These are phyloP conservation scores for Hiodon tergisus DNA, from an alignment of 2,113 vertebrate genomes.

Conservation along the genomic window DNA sequence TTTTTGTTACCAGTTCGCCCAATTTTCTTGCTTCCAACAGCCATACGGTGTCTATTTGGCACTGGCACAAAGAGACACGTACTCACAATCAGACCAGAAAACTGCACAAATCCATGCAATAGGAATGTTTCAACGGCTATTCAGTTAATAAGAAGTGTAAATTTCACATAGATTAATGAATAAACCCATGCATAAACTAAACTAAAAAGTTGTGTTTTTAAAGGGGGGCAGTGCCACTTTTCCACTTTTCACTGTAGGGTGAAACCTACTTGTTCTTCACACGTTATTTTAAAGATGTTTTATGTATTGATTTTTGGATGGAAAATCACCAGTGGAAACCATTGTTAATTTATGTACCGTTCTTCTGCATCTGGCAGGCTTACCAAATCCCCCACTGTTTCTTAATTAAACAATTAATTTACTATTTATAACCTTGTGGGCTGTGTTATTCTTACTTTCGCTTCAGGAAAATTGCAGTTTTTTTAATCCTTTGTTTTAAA, in stretches of 20 bases:
- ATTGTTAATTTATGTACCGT: constrained; percentile 32
- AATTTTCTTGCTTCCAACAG: not conserved
- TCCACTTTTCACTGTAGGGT: constrained; percentile 3
- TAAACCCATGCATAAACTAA: not conserved
- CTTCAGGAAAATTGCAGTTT: not conserved
- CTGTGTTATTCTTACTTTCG: constrained; percentile 28
- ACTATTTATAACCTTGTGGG: constrained; percentile 51
- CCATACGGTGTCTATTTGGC: not conserved
- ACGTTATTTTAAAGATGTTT: constrained; percentile 28
- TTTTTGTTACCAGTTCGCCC: not conserved
- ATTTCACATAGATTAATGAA: not conserved
- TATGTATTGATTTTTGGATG: constrained; percentile 36
- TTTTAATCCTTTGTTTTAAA: not conserved
- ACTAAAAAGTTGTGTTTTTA: not conserved
- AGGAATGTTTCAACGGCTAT: no score
- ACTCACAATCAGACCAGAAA: not conserved
- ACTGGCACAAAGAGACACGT: not conserved
- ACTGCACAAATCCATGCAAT: not conserved
- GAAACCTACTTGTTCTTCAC: constrained; percentile 1
- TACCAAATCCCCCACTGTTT: constrained; percentile 47
- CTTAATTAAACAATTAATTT: constrained; percentile 66
- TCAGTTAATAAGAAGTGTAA: not conserved
- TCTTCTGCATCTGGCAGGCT: constrained; percentile 38
- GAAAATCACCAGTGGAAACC: constrained; percentile 15
- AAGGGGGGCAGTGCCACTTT: constrained; percentile 4